phyloP scores from a whole-genome alignment of 1,140 invertebrate species.

The Cydia splendana region DNA sequence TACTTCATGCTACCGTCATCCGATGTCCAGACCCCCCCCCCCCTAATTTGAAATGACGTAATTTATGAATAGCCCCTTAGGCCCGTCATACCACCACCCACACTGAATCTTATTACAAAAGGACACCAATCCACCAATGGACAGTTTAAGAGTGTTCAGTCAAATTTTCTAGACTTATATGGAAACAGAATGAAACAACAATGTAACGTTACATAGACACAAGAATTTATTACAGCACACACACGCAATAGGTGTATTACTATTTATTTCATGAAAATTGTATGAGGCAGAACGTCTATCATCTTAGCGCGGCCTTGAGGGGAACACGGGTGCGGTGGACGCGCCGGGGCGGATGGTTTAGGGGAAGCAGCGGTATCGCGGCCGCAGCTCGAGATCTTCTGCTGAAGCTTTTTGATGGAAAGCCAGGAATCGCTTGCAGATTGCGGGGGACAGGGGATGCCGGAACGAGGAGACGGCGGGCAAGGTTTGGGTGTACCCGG shows the following conservation, averaged over 20 bases:
- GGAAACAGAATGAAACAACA: neutral
- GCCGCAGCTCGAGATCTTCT: slow-evolving; percentile 3
- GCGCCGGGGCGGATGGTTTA: neutral
- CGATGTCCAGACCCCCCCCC: too few relatives aligned
- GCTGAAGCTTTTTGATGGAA: neutral
- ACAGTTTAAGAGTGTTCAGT: too few relatives aligned
- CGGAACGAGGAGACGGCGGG: neutral
- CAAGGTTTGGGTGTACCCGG: neutral
- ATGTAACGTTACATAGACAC: neutral
- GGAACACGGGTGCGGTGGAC: neutral
- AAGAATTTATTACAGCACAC: neutral
- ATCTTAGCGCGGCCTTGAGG: neutral
- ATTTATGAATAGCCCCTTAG: too few relatives aligned
- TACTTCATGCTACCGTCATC: too few relatives aligned
- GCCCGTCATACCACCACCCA: too few relatives aligned
- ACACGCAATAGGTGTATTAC: too few relatives aligned
- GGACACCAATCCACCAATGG: too few relatives aligned
- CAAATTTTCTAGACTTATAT: too few relatives aligned
- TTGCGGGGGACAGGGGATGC: neutral
- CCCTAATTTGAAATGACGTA: too few relatives aligned
- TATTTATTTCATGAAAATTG: slow-evolving; percentile 13
- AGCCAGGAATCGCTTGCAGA: neutral
- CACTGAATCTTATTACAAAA: too few relatives aligned
- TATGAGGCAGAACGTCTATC: neutral
- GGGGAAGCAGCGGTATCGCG: neutral